Base-by-base conservation (phyloP, 2,113 vertebrate species). In the Sphyrna mokarran region DNA sequence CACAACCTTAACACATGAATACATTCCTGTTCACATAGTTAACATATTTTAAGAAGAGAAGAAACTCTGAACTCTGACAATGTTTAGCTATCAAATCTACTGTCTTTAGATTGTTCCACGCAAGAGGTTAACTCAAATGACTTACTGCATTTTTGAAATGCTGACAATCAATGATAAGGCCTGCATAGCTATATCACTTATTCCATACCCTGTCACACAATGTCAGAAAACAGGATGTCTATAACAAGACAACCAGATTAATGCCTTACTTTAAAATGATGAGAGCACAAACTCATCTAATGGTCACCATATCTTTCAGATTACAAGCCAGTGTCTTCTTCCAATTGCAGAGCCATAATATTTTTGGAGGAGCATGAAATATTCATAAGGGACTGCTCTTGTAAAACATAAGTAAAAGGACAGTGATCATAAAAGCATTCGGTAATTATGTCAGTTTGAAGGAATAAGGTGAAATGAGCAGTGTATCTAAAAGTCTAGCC, bases 21-120 rank as follows among this genome's bases (percentile, higher is more conserved):
- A 20, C 29, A 69, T 43, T 70, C 63, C 70, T 40, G 91, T 23
- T 70, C 91, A 94, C 22, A 26, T 70, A 63, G 29, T 54, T 66
- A 20, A 29, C 43, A 89, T 89, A 89, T 61, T 61, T 61, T 33
- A 58, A 58, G 37, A 26, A 23, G 37, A 40, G 61, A 48, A 61
- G 26, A 54, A 61, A 61, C 87, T 90, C 91, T 13, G 91, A 94
- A 70, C 11, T 40, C 40, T 94, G 66, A 61, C 26, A 90, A 63
- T 43, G 37, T 68, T 94, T 94, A 94, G 91, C 91, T 18, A 94
- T 14, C 61, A 93, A 54, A 93, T 93, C 29, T 29, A 89, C 48
- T 13, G 22, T 37, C 33, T 66, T 93, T 37, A 68, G 61, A 63
- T 93, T 66, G 63, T 8, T 93, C 61, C 33, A 68, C 11, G 29